phyloP scores from a whole-genome alignment of 2,888 invertebrate genomes.

The Lepidochrysops patricia region DNA sequence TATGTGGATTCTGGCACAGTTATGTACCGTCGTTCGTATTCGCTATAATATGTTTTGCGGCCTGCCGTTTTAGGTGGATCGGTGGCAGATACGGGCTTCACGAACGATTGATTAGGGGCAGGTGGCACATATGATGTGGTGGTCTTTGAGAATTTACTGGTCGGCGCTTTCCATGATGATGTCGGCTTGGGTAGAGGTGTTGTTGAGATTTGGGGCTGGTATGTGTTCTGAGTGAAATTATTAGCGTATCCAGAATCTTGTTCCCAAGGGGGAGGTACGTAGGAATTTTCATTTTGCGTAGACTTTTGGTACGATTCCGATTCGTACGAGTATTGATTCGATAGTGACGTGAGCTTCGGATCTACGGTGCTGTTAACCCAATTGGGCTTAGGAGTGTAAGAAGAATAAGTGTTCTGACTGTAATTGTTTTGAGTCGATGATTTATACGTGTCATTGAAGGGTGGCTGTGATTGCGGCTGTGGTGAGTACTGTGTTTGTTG shows the following conservation, averaged over 20 bases:
- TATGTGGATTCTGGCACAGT: conserved; percentile 64
- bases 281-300: conserved; percentile 52
- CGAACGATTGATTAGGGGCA: conserved; percentile 66
- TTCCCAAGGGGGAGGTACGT: conserved; percentile 69
- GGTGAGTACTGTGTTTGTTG: conserved; percentile 20
- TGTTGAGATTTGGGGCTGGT: conserved; percentile 40
- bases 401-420: conserved; percentile 36
- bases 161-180: conserved; percentile 43
- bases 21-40: conserved; percentile 66
- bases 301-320: conserved; percentile 47
- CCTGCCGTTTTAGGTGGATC: conserved; percentile 50
- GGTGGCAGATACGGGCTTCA: conserved; percentile 39
- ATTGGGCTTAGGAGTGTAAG: conserved; percentile 49
- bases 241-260: conserved; percentile 53
- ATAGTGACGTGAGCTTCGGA: conserved; percentile 30
- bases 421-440: conserved; percentile 32
- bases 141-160: conserved; percentile 49
- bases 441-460: conserved; percentile 42
- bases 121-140: conserved; percentile 60
- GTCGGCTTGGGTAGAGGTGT: conserved; percentile 34
- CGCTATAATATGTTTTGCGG: conserved; percentile 66
- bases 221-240: conserved; percentile 42
- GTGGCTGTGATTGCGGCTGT: conserved; percentile 31
- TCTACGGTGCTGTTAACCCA: conserved; percentile 40
- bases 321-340: conserved; percentile 44